Conservation (phyloP, 1,140 invertebrate genomes). For the Solenopsis invicta region DNA sequence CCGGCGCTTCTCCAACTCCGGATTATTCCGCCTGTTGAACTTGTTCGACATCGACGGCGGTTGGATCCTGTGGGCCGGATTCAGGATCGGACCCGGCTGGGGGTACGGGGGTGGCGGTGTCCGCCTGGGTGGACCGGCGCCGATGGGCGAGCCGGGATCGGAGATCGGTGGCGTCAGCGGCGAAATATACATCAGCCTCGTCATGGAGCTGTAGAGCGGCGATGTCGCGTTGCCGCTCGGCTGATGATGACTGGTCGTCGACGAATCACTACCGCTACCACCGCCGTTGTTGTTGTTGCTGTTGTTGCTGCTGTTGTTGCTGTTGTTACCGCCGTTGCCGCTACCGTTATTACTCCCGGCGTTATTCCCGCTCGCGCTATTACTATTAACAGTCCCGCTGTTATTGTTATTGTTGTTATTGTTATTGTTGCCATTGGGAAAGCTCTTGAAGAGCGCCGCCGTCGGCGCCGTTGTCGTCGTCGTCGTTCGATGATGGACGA, state of each 20-base stretch:
- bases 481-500: conserved; percentile 80
- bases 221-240: conserved; percentile 81
- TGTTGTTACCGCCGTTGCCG: conserved; percentile 63
- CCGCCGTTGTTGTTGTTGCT: conserved; percentile 68
- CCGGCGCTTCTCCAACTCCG: conserved; percentile 96
- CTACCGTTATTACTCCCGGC: conserved; percentile 70
- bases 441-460: conserved; percentile 67
- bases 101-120: conserved; percentile 90
- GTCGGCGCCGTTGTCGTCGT: conserved; percentile 69
- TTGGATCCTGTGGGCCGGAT: conserved; percentile 83
- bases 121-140: conserved; percentile 86
- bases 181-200: conserved; percentile 91
- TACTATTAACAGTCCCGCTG: conserved; percentile 18
- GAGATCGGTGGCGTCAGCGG: conserved; percentile 94
- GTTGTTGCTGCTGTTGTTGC: conserved; percentile 62
- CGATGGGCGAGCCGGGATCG: conserved; percentile 93
- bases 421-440: conserved; percentile 69
- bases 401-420: conserved; percentile 42
- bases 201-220: conserved; percentile 85
- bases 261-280: conserved; percentile 81
- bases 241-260: conserved; percentile 82
- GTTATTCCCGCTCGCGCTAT: conserved; percentile 35
- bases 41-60: conserved; percentile 86
- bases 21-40: conserved; percentile 98
- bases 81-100: conserved; percentile 83